Evolutionary conservation across 2,797 vertebrate species (phyloP).

Genomic region (Otolemur crassicaudatus): DNA sequence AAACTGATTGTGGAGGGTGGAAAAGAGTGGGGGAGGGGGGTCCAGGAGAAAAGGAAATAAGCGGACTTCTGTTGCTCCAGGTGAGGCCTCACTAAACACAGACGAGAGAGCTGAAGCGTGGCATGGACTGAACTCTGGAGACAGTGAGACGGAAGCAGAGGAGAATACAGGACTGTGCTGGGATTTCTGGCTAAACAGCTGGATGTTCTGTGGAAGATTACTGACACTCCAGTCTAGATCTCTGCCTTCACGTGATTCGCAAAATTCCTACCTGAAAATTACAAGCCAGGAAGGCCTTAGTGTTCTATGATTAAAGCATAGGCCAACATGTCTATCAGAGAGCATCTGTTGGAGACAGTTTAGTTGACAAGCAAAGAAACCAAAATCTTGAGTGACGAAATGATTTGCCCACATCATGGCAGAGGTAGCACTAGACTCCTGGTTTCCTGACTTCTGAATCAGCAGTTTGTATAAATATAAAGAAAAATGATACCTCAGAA

Average conservation of each 20-base stretch:
- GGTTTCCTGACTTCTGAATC: slow-evolving; percentile 3
- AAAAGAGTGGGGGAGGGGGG: neutral
- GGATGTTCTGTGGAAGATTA: neutral
- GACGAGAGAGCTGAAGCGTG: neutral
- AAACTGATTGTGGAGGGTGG: neutral
- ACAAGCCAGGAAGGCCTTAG: neutral
- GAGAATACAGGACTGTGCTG: neutral
- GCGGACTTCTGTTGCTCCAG: neutral
- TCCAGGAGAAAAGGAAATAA: neutral
- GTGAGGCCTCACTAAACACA: neutral
- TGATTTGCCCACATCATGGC: neutral
- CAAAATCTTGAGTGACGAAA: slow-evolving; percentile 8
- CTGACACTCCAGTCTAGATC: neutral
- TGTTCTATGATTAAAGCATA: neutral
- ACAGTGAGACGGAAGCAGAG: neutral
- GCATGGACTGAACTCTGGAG: neutral
- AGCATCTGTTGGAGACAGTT: neutral
- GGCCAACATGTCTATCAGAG: neutral
- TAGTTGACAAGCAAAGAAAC: slow-evolving; percentile 40
- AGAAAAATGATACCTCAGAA: slow-evolving; percentile 26
- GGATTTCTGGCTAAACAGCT: neutral
- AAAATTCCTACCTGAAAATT: neutral
- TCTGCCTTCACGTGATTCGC: neutral
- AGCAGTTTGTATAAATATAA: neutral
- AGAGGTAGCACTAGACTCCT: neutral